Evolutionary conservation across 2,888 invertebrate species (phyloP), one percentile per base, ranked within the genome.

Genomic region (Boloria euphrosyne): DNA sequence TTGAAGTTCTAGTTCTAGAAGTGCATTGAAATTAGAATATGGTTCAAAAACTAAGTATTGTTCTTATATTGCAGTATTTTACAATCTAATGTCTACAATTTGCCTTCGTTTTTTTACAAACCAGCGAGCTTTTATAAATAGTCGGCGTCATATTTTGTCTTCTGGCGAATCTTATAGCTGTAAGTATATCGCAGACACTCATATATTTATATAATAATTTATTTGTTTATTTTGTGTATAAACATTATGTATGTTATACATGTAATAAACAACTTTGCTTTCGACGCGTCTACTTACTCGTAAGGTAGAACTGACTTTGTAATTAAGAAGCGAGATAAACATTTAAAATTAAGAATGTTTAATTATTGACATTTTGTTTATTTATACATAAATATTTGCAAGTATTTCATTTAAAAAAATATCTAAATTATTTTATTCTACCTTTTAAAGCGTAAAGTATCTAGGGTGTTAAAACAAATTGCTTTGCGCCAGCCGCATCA

Each of bases 381-480:
- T 38, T 38, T 38, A 2, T 10, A 38, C 10, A 2, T 14, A 22
- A 7, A 22, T n/a, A 14, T 53, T 53, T n/a, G 4, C 13, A 53
- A 38, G 3, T 0, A 16, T 16, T 16, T 31, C 7, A 5, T 50
- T 27, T 10, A 6, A 52, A 52, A 53, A 13, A 13, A 7, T 22
- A 46, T 7, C 13, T n/a, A 47, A 0, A 14, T 47, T 49, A 49
- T 49, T 16, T 7, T 47, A 16, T 14, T 49, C 47, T 49, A n/a
- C n/a, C n/a, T 49, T 16, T 49, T 16, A 16, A 49, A 57, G 38
- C 31, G 18, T 44, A 38, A 38, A 17, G 13, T 49, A 31, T 27
- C 22, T 50, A 4, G n/a, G 43, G 16, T 17, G 17, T 55, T 61
- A 43, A 60, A 57, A 65, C 51, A 58, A 58, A 53, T 57, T 53